These are phyloP conservation scores for Oryzias melastigma DNA, from an alignment of 2,113 vertebrate genomes.

Conservation along the genomic window DNA sequence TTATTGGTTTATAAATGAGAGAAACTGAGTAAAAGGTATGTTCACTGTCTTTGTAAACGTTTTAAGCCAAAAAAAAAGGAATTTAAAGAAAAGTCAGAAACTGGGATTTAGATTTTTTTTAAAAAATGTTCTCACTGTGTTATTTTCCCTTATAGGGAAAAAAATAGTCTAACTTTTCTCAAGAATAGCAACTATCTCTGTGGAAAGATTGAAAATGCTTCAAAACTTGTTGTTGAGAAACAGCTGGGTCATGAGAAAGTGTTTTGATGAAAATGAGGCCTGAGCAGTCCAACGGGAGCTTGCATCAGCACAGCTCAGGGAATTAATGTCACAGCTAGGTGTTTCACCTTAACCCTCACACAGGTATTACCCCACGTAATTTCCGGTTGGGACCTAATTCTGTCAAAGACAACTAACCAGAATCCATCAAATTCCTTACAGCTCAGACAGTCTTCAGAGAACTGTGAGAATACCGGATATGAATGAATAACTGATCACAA, in stretches of 20 bases:
- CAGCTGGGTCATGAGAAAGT: conserved; percentile 2
- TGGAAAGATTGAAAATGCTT: background rate
- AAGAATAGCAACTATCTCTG: background rate
- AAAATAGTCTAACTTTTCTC: too few relatives aligned
- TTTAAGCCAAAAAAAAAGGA: too few relatives aligned
- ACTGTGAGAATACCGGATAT: too few relatives aligned
- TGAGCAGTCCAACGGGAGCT: conserved; percentile 55
- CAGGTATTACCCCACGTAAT: conserved; percentile 62
- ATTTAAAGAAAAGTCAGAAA: too few relatives aligned
- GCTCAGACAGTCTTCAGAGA: background rate
- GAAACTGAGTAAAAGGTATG: too few relatives aligned
- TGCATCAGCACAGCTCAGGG: conserved; percentile 71
- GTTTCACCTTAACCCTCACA: conserved; percentile 63
- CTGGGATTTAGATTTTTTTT: too few relatives aligned
- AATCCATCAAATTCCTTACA: conserved; percentile 46
- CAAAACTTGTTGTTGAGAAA: background rate
- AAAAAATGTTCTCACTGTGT: too few relatives aligned
- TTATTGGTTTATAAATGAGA: too few relatives aligned
- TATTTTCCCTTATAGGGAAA: too few relatives aligned
- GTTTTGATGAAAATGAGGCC: conserved; percentile 37
- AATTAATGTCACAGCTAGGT: conserved; percentile 74
- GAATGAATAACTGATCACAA: too few relatives aligned
- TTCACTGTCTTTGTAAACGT: too few relatives aligned
- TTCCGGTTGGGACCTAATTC: conserved; percentile 78
- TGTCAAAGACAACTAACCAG: conserved; percentile 56